Conservation (phyloP, 2,797 vertebrate genomes). For the Microctenopoma steveboyesi region DNA sequence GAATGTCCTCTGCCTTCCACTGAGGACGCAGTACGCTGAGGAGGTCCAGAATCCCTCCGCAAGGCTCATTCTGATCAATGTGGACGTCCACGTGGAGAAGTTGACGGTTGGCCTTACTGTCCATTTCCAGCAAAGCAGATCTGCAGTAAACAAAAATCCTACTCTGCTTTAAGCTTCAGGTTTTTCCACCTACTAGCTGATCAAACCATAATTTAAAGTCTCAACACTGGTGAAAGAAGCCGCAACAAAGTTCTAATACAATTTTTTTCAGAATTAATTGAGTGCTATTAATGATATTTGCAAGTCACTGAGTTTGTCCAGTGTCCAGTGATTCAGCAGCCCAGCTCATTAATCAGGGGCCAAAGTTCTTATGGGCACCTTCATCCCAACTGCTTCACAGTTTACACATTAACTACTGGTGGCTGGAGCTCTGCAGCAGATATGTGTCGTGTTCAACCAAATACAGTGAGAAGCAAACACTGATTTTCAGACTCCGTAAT, state of each 20-base stretch:
- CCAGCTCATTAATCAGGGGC: constrained; percentile 66
- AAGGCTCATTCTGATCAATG: constrained; percentile 69
- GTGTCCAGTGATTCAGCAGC: constrained; percentile 58
- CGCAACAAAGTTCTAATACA: background rate
- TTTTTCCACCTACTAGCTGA: background rate
- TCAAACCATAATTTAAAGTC: constrained; percentile 4
- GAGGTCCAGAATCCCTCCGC: constrained; percentile 68
- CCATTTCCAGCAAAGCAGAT: constrained; percentile 57
- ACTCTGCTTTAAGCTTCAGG: background rate
- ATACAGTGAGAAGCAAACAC: background rate
- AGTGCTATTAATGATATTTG: constrained; percentile 2
- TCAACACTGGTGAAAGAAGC: background rate
- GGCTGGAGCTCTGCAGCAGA: constrained; percentile 6
- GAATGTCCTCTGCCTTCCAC: constrained; percentile 77
- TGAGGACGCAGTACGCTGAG: constrained; percentile 74
- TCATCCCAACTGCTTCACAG: constrained; percentile 28
- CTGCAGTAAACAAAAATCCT: constrained; percentile 3
- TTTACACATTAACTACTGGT: constrained; percentile 81
- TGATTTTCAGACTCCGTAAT: background rate
- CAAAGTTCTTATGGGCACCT: constrained; percentile 76
- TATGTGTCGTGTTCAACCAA: background rate
- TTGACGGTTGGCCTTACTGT: constrained; percentile 1
- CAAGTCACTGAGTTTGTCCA: constrained; percentile 22
- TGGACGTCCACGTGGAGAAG: constrained; percentile 73
- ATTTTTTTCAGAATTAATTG: background rate